A percentile compares a stretch with the other conserved stretches of the same genome.
phyloP scores from a whole-genome alignment of 2,797 vertebrate species.

The Enteromius paludinosus region DNA sequence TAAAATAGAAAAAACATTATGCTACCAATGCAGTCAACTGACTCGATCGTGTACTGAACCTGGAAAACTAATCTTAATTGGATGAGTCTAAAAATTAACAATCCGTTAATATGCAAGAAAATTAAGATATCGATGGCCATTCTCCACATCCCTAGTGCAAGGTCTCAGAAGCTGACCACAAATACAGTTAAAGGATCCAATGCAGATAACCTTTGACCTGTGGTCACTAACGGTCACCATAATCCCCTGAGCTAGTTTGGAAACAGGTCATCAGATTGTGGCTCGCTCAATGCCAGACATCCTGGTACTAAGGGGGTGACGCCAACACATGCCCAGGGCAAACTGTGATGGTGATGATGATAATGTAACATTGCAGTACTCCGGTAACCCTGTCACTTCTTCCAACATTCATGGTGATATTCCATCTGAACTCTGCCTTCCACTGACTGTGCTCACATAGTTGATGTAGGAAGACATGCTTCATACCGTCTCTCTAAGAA shows the following conservation, averaged over 20 bases:
- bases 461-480: slow-evolving; percentile 21
- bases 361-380: slow-evolving; percentile 26
- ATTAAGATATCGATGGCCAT: neutral
- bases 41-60: neutral
- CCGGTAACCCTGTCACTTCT: slow-evolving; percentile 21
- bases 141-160: neutral
- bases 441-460: neutral
- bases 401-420: slow-evolving; percentile 7
- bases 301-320: neutral
- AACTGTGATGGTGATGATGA: slow-evolving; percentile 26
- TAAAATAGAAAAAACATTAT: neutral
- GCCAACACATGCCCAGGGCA: neutral
- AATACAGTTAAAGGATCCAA: neutral
- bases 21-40: neutral
- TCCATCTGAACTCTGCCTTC: neutral
- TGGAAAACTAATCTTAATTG: neutral
- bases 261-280: slow-evolving; percentile 1
- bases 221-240: neutral
- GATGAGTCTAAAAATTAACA: slow-evolving; percentile 3
- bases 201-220: slow-evolving; percentile 33
- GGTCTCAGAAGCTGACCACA: neutral
- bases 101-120: neutral
- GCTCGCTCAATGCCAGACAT: slow-evolving; percentile 1
- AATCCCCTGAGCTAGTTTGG: slow-evolving; percentile 13
- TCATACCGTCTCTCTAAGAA: neutral